Evolutionary conservation across 2,888 invertebrate genomes (phyloP), one percentile per base, ranked within the genome.

Genomic region (Pyrrhia umbra): DNA sequence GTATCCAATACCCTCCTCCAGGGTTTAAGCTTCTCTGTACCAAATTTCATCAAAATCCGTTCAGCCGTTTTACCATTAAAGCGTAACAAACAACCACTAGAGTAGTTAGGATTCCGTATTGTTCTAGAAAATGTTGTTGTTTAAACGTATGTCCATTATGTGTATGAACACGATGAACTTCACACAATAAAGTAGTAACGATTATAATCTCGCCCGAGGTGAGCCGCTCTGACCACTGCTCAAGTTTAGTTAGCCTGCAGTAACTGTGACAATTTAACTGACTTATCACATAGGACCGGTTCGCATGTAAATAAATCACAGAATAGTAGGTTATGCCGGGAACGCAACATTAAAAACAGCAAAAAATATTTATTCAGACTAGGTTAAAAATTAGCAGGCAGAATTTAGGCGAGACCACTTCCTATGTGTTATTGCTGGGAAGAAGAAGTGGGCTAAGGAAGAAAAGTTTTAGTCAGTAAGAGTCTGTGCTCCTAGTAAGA

Each of bases 51-150:
- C 6, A 47, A n/a, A n/a, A n/a, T n/a, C n/a, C n/a, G n/a, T n/a
- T n/a, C n/a, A n/a, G n/a, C n/a, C n/a, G n/a, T n/a, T n/a, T n/a
- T n/a, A n/a, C n/a, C n/a, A n/a, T n/a, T n/a, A n/a, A n/a, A n/a
- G n/a, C n/a, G n/a, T n/a, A 23, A 0, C 13, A 49, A 56, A 25
- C n/a, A 50, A 37, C 6, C 23, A 25, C 50, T 54, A 54, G 45
- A 15, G 6, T n/a, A 9, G 0, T 23, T 1, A 2, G 10, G 0
- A 0, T 2, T 25, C 10, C 10, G 6, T 9, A 2, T n/a, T 54
- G 5, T 42, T 42, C 10, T 21, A 13, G 16, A n/a, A 16, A 4
- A 21, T n/a, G 9, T 15, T 13, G 20, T 13, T 16, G 30, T 13
- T 27, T 8, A 30, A 8, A 4, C 6, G 6, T 27, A 10, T 27